Base-by-base conservation (phyloP, 2,113 vertebrate species). In the Apteryx mantelli region DNA sequence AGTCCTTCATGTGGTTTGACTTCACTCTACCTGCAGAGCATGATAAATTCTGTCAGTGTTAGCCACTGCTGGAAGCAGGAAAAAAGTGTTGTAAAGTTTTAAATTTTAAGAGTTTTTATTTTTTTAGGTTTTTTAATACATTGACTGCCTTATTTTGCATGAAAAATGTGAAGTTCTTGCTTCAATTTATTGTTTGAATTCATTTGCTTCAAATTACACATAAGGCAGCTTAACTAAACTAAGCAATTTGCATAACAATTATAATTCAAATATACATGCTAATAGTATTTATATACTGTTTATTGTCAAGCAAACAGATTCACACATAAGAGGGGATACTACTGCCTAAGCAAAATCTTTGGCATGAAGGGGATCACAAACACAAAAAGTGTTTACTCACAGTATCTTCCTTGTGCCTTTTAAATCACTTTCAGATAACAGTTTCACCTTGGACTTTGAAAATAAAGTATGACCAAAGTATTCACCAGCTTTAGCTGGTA, bases 81-180 rank as follows among this genome's bases (percentile, higher is more conserved):
- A 2, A 5, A 89, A 55, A n/a, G 10, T 42, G 28, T 3, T 75
- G 81, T 55, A 64, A 75, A 79, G 19, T 65, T 90, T 94, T 64
- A 85, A 75, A 82, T 80, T 89, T 88, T 18, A 53, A 61, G 34
- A 79, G 2, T 42, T 40, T 97, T 91, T 88, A 89, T 95, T 88
- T 95, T 89, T 94, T 40, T 93, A 88, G 34, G 2, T 36, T 5
- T 95, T 87, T 89, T 94, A 34, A 46, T 86, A 50, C 18, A 88
- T 2, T 77, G 30, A 70, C 63, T 92, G 34, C 30, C 55, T 89
- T 91, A 89, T 91, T 95, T 96, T 95, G 36, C 79, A 86, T 89
- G 9, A 91, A 82, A 88, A 82, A 89, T 91, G 24, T 89, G 66
- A 86, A 65, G 7, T 34, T 70, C 18, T 91, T 92, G 2, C 34